Evolutionary conservation across 2,888 invertebrate genomes (phyloP).

Genomic region (Brenthis daphne): DNA sequence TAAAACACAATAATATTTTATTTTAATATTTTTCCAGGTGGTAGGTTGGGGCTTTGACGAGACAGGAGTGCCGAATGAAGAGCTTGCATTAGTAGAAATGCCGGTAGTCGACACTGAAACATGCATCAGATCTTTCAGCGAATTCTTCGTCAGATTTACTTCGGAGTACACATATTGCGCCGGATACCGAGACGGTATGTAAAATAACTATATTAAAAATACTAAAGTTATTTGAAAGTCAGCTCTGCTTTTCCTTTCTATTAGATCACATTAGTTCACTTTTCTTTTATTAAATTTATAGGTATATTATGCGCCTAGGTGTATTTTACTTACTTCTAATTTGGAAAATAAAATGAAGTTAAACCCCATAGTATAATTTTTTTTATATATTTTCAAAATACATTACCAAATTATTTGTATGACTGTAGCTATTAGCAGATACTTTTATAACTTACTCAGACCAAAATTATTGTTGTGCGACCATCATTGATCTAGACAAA

Average conservation of each 20-base stretch:
- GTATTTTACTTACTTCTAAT: too few relatives aligned
- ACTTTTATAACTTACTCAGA: too few relatives aligned
- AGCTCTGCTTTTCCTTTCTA: conserved; percentile 9
- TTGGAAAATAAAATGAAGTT: too few relatives aligned
- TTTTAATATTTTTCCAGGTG: conserved; percentile 53
- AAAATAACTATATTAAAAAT: background rate
- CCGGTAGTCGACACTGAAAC: conserved; percentile 83
- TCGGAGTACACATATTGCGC: conserved; percentile 81
- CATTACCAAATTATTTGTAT: too few relatives aligned
- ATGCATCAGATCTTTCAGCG: conserved; percentile 83
- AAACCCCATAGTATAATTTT: too few relatives aligned
- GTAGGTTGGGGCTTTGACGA: conserved; percentile 84
- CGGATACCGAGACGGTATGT: conserved; percentile 73
- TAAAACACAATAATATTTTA: background rate
- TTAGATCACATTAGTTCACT: background rate
- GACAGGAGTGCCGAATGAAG: conserved; percentile 80
- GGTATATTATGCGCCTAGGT: too few relatives aligned
- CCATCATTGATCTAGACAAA: too few relatives aligned
- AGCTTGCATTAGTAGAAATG: conserved; percentile 82
- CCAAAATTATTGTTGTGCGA: too few relatives aligned
- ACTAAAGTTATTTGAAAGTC: conserved; percentile 1
- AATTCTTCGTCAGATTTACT: conserved; percentile 83
- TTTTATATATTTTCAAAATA: too few relatives aligned
- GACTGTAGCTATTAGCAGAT: too few relatives aligned
- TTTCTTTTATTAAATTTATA: background rate